phyloP scores from a whole-genome alignment of 2,113 vertebrate genomes.

The Rhombomys opimus region DNA sequence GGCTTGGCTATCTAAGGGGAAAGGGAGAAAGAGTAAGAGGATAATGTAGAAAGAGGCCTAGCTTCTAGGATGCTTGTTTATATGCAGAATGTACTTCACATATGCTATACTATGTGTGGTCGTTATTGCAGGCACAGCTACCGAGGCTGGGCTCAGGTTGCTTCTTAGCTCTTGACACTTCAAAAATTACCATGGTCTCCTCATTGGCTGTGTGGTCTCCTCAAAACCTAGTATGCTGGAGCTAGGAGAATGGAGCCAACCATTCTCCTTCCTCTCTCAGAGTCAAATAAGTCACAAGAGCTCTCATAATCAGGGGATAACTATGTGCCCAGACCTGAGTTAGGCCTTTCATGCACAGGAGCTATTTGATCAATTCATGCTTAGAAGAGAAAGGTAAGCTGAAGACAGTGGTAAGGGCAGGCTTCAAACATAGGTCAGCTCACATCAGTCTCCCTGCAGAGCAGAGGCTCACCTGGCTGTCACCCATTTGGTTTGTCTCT shows the following conservation, averaged over 20 bases:
- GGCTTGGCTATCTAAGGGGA: not conserved
- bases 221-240: not conserved
- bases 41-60: not conserved
- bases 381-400: not conserved
- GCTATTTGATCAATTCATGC: not conserved
- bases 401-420: not conserved
- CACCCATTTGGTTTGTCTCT: not conserved
- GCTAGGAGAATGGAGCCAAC: not conserved
- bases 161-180: not conserved
- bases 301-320: not conserved
- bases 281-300: not conserved
- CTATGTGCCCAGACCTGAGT: not conserved
- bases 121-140: not conserved
- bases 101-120: not conserved
- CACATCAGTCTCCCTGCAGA: not conserved
- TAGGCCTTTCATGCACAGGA: not conserved
- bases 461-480: not conserved
- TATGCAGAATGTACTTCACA: too few relatives aligned
- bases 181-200: too few relatives aligned
- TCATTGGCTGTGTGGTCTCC: not conserved
- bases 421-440: not conserved
- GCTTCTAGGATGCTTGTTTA: not conserved
- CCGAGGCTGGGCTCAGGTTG: not conserved
- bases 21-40: not conserved
- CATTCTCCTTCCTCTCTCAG: not conserved